These are phyloP conservation scores for Magallana nippona DNA, from an alignment of 2,888 invertebrate genomes.

Conservation along the genomic window DNA sequence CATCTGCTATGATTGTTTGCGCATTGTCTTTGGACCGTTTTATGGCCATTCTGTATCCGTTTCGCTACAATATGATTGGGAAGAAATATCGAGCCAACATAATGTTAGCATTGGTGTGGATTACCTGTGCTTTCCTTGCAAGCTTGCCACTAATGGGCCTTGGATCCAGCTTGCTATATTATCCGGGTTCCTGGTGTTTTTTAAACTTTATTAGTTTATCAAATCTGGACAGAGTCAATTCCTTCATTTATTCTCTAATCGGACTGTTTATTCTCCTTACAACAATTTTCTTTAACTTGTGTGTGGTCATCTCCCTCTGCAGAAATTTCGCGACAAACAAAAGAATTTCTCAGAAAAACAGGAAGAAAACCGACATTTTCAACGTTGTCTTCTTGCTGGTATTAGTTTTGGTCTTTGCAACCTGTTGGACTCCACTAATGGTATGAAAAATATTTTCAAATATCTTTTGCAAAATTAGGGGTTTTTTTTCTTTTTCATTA, in stretches of 20 bases:
- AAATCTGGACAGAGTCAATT: background rate
- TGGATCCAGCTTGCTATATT: background rate
- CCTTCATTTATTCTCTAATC: slow-evolving; percentile 12
- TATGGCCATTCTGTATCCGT: slow-evolving; percentile 30
- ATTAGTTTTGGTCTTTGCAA: slow-evolving; percentile 16
- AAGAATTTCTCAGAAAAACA: background rate
- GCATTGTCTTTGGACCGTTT: slow-evolving; percentile 37
- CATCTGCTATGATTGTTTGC: slow-evolving; percentile 28
- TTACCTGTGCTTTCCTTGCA: background rate
- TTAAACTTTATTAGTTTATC: background rate
- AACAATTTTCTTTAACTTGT: background rate
- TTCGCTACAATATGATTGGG: background rate
- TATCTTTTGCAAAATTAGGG: background rate
- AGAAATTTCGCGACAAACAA: background rate
- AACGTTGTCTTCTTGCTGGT: slow-evolving; percentile 12
- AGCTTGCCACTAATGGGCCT: background rate
- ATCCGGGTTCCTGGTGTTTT: slow-evolving; percentile 36
- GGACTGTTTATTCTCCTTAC: slow-evolving; percentile 5
- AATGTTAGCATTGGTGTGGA: background rate
- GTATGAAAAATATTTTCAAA: background rate
- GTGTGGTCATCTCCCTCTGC: background rate
- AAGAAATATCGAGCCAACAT: slow-evolving; percentile 22
- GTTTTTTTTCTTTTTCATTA: background rate
- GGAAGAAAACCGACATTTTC: slow-evolving; percentile 1
- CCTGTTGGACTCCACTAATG: slow-evolving; percentile 29